Percentiles rank a stretch among this genome's conserved stretches.
Conservation (phyloP, 2,113 vertebrate species). For the Illadopsis cleaveri region DNA sequence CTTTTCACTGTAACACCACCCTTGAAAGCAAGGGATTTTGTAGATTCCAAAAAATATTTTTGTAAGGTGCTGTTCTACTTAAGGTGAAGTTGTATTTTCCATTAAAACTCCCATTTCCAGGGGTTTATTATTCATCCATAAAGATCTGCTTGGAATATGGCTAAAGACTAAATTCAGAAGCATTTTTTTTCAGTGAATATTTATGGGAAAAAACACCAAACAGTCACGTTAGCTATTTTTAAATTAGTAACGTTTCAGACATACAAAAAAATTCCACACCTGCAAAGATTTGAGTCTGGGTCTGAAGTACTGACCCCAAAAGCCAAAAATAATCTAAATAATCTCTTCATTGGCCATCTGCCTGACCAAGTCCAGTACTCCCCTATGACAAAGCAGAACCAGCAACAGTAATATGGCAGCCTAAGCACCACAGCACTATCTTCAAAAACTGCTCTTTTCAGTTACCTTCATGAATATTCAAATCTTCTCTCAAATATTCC, state of each 20-base stretch:
- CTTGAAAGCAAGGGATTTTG: slow-evolving; percentile 66
- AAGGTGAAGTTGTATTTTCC: slow-evolving; percentile 74
- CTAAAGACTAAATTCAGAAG: slow-evolving; percentile 34
- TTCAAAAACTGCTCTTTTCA: background rate
- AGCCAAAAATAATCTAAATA: background rate
- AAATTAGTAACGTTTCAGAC: background rate
- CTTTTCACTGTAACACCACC: slow-evolving; percentile 58
- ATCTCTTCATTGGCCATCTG: background rate
- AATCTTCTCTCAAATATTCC: background rate
- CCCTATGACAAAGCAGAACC: background rate
- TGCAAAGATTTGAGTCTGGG: background rate
- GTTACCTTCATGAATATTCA: background rate
- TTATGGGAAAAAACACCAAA: background rate
- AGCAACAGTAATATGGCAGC: background rate
- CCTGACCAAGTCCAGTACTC: background rate
- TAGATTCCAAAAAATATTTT: slow-evolving; percentile 50
- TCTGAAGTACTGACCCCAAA: background rate
- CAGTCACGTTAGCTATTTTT: background rate
- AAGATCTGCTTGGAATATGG: slow-evolving; percentile 65
- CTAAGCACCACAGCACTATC: background rate
- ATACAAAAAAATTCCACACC: background rate
- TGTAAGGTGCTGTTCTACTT: slow-evolving; percentile 61
- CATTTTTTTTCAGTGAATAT: background rate
- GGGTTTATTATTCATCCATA: slow-evolving; percentile 70
- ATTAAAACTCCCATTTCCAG: slow-evolving; percentile 69